Evolutionary conservation across 2,797 vertebrate genomes (phyloP).

Genomic region (Galago senegalensis): DNA sequence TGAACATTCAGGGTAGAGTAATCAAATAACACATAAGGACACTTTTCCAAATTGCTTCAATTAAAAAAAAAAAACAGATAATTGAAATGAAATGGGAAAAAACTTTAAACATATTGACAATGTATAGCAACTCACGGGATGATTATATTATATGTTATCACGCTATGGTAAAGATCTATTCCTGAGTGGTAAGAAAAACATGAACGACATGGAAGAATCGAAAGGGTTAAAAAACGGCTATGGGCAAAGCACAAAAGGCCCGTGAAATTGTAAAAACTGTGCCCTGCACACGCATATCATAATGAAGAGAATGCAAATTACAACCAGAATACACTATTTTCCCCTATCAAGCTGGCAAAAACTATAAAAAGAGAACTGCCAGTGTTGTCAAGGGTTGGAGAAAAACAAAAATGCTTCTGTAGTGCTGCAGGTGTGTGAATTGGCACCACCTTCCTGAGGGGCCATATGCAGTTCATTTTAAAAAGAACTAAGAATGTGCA

Average conservation of each 20-base stretch:
- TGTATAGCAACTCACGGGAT: background rate
- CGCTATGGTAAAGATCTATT: conserved; percentile 9
- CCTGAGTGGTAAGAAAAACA: background rate
- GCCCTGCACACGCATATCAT: background rate
- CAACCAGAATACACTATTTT: background rate
- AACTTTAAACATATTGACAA: background rate
- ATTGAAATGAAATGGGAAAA: background rate
- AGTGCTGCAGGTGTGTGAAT: background rate
- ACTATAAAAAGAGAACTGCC: background rate
- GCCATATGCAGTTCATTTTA: background rate
- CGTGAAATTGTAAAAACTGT: background rate
- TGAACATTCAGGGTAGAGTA: background rate
- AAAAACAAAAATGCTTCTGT: background rate
- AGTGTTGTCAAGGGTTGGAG: background rate
- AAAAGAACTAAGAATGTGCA: background rate
- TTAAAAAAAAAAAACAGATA: background rate
- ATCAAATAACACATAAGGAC: background rate
- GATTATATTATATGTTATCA: background rate
- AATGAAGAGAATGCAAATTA: conserved; percentile 14
- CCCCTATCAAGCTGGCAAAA: background rate
- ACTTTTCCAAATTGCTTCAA: background rate
- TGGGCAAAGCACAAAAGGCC: background rate
- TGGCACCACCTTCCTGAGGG: background rate
- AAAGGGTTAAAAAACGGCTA: conserved; percentile 26
- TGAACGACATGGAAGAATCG: background rate